Percentiles rank a stretch among this genome's conserved stretches.
Evolutionary conservation across 2,113 vertebrate species (phyloP).

Genomic region (Stercorarius parasiticus): DNA sequence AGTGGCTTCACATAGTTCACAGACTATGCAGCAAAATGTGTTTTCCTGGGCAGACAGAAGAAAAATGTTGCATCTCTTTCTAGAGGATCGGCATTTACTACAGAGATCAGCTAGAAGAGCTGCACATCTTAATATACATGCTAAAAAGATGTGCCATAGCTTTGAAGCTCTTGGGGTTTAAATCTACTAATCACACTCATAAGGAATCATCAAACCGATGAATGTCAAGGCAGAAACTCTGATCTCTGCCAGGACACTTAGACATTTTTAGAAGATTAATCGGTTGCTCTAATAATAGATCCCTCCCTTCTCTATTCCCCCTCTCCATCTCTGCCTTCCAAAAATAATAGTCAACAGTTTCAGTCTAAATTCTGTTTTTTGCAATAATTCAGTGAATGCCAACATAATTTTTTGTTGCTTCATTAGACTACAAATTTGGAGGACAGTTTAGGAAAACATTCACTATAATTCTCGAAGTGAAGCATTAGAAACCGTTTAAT

Average conservation of each 20-base stretch:
- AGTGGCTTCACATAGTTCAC: not conserved
- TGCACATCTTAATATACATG: not conserved
- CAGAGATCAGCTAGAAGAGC: not conserved
- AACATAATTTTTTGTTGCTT: not conserved
- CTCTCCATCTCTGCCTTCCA: not conserved
- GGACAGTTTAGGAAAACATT: constrained; percentile 10
- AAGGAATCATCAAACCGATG: not conserved
- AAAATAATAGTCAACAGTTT: not conserved
- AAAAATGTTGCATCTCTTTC: not conserved
- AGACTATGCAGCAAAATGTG: not conserved
- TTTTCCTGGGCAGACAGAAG: not conserved
- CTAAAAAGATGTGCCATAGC: not conserved
- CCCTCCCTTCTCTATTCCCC: not conserved
- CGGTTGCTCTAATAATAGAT: not conserved
- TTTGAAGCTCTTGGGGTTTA: not conserved
- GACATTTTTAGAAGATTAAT: not conserved
- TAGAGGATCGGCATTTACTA: not conserved
- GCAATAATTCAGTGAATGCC: not conserved
- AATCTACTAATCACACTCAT: not conserved
- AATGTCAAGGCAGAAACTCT: not conserved
- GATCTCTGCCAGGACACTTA: not conserved
- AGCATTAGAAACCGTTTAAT: not conserved
- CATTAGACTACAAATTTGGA: constrained; percentile 14
- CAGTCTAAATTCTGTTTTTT: not conserved
- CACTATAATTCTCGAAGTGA: not conserved